Evolutionary conservation across 2,888 invertebrate species (phyloP).

Genomic region (Pachydiplax longipennis): DNA sequence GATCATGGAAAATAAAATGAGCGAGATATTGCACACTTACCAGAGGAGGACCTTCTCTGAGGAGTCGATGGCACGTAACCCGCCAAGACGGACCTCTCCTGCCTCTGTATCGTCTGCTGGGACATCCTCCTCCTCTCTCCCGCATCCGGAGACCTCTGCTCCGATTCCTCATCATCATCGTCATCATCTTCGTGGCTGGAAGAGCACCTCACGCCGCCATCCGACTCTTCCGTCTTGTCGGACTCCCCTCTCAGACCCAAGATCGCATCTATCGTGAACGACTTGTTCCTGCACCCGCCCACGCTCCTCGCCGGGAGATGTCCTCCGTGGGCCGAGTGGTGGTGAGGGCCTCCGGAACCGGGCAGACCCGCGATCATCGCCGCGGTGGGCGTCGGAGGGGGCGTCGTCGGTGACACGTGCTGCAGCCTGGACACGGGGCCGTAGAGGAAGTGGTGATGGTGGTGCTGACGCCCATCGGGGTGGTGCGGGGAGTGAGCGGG

Average conservation of each 20-base stretch:
- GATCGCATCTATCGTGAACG: conserved; percentile 89
- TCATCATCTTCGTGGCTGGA: neutral
- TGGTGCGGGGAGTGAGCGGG: conserved; percentile 1
- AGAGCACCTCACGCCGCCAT: neutral
- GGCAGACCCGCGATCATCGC: conserved; percentile 49
- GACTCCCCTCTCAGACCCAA: conserved; percentile 72
- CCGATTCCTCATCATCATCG: neutral
- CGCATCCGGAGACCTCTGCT: conserved; percentile 1
- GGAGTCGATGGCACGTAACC: conserved; percentile 16
- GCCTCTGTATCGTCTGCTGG: conserved; percentile 13
- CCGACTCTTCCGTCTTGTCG: conserved; percentile 53
- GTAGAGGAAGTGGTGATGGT: conserved; percentile 36
- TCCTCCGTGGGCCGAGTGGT: conserved; percentile 60
- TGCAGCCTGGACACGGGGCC: conserved; percentile 1
- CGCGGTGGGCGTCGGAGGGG: neutral
- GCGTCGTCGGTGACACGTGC: neutral
- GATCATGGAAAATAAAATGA: too few species aligned
- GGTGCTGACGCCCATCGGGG: neutral
- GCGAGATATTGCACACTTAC: neutral
- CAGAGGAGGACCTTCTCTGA: conserved; percentile 22
- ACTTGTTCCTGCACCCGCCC: conserved; percentile 63
- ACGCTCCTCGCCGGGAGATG: conserved; percentile 60
- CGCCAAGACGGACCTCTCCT: conserved; percentile 27
- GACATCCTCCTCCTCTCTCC: conserved; percentile 2
- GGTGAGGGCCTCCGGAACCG: conserved; percentile 52